Evolutionary conservation across 2,113 vertebrate genomes (phyloP).

Genomic region (Jaculus jaculus): DNA sequence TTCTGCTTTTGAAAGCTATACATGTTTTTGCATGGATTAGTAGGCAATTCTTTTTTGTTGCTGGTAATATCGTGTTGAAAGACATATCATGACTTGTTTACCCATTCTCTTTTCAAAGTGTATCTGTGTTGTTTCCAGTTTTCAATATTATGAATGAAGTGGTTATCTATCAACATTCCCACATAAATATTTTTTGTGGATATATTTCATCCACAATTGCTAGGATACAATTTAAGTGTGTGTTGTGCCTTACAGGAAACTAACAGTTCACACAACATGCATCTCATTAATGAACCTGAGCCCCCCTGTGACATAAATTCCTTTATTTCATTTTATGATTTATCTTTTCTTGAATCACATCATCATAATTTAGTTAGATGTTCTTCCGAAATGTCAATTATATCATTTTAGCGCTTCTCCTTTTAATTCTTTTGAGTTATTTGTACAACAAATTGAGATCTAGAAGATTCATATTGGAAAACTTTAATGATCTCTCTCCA

Average conservation of each 20-base stretch:
- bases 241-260: neutral
- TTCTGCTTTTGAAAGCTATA: neutral
- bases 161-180: neutral
- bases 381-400: neutral
- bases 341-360: slow-evolving; percentile 34
- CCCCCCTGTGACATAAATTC: neutral
- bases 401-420: neutral
- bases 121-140: neutral
- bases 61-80: neutral
- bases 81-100: neutral
- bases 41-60: slow-evolving; percentile 13
- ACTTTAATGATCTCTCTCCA: neutral
- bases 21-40: neutral
- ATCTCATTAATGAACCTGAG: neutral
- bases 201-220: slow-evolving; percentile 7
- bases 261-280: neutral
- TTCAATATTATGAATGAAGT: neutral
- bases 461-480: neutral
- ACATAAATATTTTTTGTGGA: slow-evolving; percentile 1
- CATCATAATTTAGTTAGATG: neutral
- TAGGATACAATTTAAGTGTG: neutral
- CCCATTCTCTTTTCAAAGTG: neutral
- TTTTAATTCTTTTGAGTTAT: neutral
- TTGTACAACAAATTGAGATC: neutral
- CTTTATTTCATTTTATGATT: neutral